Evolutionary conservation across 1,140 invertebrate species (phyloP).

Genomic region (Neocloeon triangulifer): DNA sequence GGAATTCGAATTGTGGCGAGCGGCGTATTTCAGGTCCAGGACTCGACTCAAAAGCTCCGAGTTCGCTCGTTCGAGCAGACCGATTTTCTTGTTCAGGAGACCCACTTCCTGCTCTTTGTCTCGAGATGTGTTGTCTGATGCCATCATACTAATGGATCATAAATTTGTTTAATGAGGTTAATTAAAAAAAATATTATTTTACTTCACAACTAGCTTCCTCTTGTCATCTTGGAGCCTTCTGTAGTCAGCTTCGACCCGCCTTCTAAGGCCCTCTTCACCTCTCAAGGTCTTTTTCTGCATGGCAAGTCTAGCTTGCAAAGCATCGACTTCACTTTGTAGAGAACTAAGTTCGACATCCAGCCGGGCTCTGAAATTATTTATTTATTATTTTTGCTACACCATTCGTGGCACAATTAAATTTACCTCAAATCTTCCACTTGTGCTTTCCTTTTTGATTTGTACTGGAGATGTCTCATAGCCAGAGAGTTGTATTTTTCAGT

Average conservation of each 20-base stretch:
- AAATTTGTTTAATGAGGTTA: not conserved
- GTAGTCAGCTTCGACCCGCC: slow-evolving; percentile 15
- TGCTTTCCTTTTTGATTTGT: slow-evolving; percentile 16
- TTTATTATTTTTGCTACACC: not conserved
- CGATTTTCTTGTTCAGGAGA: slow-evolving; percentile 14
- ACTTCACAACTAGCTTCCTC: slow-evolving; percentile 13
- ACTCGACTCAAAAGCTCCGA: slow-evolving; percentile 14
- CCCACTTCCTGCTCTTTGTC: slow-evolving; percentile 13
- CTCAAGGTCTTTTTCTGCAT: slow-evolving; percentile 13
- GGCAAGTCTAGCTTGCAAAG: slow-evolving; percentile 13
- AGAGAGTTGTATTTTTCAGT: slow-evolving; percentile 16
- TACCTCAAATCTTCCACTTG: slow-evolving; percentile 16
- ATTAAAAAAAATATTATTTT: slow-evolving; percentile 3
- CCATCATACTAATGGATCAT: no score
- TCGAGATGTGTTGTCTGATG: no score
- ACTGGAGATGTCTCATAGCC: slow-evolving; percentile 15
- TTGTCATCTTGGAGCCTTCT: slow-evolving; percentile 15
- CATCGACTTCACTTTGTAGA: slow-evolving; percentile 14
- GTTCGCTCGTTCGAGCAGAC: slow-evolving; percentile 14
- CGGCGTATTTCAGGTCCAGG: slow-evolving; percentile 13
- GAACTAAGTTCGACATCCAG: slow-evolving; percentile 12
- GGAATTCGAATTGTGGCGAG: no score
- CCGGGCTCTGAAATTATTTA: slow-evolving; percentile 10
- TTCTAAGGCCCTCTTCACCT: slow-evolving; percentile 15
- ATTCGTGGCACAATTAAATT: not conserved